Conservation (phyloP, 2,797 vertebrate genomes). For the Rhabdophis nuchalis region DNA sequence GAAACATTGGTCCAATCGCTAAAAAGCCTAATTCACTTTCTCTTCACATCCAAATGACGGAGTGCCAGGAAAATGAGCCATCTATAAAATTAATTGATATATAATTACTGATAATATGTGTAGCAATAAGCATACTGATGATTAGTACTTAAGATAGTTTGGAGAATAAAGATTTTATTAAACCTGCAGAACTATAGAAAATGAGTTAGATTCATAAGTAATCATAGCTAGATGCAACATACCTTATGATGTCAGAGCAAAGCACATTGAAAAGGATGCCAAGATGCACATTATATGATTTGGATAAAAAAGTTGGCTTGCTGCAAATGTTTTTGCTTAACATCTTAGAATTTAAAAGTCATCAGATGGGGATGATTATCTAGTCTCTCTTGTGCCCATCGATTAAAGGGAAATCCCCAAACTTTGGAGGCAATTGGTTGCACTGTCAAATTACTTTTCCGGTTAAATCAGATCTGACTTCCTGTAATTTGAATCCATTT, state of each 20-base stretch:
- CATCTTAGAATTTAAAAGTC: background rate
- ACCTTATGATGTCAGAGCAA: background rate
- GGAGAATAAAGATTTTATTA: conserved; percentile 18
- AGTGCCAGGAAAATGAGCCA: conserved; percentile 52
- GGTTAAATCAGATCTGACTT: background rate
- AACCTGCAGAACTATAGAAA: conserved; percentile 2
- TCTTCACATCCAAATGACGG: conserved; percentile 56
- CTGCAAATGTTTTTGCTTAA: background rate
- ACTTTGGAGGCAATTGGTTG: background rate
- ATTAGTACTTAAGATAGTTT: conserved; percentile 48
- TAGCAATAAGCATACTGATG: conserved; percentile 21
- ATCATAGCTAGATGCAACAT: background rate
- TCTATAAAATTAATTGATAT: conserved; percentile 42
- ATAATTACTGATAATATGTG: conserved; percentile 49
- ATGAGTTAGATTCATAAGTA: conserved; percentile 5
- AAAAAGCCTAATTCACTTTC: conserved; percentile 55
- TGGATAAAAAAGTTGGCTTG: background rate
- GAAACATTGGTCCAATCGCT: conserved; percentile 60
- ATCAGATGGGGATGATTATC: background rate
- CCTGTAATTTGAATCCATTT: background rate
- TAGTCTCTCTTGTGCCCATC: background rate
- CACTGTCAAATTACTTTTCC: background rate
- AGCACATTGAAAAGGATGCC: background rate
- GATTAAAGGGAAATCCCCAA: background rate
- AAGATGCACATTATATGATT: background rate